These are phyloP conservation scores for Callionymus lyra DNA, from an alignment of 2,113 vertebrate species.

Conservation along the genomic window DNA sequence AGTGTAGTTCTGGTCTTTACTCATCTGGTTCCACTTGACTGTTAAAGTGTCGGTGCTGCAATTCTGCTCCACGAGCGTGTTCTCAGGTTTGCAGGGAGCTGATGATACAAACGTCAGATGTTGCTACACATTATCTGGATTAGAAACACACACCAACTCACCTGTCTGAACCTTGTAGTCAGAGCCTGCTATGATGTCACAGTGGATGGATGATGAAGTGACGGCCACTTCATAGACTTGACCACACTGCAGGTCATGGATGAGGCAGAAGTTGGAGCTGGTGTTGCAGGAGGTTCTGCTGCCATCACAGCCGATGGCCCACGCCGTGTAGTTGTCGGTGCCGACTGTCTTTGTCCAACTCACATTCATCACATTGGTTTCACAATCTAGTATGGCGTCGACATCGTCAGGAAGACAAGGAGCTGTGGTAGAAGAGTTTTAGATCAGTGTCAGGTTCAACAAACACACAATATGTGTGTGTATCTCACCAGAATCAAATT, in stretches of 20 bases:
- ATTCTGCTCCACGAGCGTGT: slow-evolving; percentile 29
- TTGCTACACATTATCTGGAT: not conserved
- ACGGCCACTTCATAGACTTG: slow-evolving; percentile 39
- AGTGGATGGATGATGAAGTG: slow-evolving; percentile 40
- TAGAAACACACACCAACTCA: slow-evolving; percentile 16
- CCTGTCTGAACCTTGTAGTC: slow-evolving; percentile 50
- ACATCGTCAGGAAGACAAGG: slow-evolving; percentile 46
- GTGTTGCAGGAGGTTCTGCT: slow-evolving; percentile 46
- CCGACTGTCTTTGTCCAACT: slow-evolving; percentile 32
- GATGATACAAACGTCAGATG: not conserved
- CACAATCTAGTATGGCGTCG: slow-evolving; percentile 37
- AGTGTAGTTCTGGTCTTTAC: slow-evolving; percentile 37
- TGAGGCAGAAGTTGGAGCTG: slow-evolving; percentile 35
- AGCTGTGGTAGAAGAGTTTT: slow-evolving; percentile 21
- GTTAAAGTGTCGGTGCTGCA: slow-evolving; percentile 42
- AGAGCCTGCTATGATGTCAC: slow-evolving; percentile 32
- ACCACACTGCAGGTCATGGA: slow-evolving; percentile 44
- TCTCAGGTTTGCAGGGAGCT: slow-evolving; percentile 51
- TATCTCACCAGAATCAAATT: slow-evolving; percentile 47
- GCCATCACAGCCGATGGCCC: slow-evolving; percentile 38
- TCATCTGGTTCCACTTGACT: slow-evolving; percentile 32
- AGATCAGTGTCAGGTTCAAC: not conserved
- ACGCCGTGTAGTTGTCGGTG: slow-evolving; percentile 46
- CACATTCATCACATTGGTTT: slow-evolving; percentile 40
- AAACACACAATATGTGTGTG: not conserved